Base-by-base conservation (phyloP, 2,888 invertebrate genomes). In the Argyra leucocephala region DNA sequence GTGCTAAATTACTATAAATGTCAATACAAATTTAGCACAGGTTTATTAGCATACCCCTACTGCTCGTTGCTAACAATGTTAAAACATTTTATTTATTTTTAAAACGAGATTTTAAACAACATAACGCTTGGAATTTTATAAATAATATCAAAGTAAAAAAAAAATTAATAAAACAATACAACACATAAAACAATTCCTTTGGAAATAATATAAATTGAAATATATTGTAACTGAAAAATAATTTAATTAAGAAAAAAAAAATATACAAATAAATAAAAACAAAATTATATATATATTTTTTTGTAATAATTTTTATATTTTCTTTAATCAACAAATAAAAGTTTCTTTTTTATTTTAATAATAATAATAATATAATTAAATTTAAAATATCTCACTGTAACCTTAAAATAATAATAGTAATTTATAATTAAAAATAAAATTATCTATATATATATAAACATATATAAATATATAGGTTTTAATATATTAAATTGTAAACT, bases 251-350 rank as follows among this genome's bases (percentile, higher is more conserved):
- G n/a, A 48, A 18, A 48, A 48, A 15, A 15, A 15, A 5, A 48
- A 48, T 2, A 48, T 3, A 18, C 5, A 48, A 48, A 48, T 48
- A 48, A 48, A 48, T 48, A 18, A 48, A 48, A 48, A 48, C 48
- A 48, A 48, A 48, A 48, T 48, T 48, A 48, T 48, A 48, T 48
- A 48, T 48, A 15, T 48, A 12, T 48, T 18, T 48, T 48, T 48
- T 48, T 48, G 48, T 48, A 48, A 48, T 48, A 48, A 48, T 48
- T 48, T n/a, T 48, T 48, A 48, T 48, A 48, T 48, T 48, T 48
- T 48, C 48, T 48, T 48, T 48, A 48, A 48, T 48, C 48, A 48
- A 48, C 48, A 48, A 48, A 48, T 48, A 48, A 48, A 48, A 48
- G 48, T 48, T 48, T n/a, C 15, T 48, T 48, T 48, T 48, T 15